Percentiles rank a stretch among this genome's conserved stretches.
These are phyloP conservation scores for Myotis davidii DNA, from an alignment of 2,113 vertebrate species.

Conservation along the genomic window DNA sequence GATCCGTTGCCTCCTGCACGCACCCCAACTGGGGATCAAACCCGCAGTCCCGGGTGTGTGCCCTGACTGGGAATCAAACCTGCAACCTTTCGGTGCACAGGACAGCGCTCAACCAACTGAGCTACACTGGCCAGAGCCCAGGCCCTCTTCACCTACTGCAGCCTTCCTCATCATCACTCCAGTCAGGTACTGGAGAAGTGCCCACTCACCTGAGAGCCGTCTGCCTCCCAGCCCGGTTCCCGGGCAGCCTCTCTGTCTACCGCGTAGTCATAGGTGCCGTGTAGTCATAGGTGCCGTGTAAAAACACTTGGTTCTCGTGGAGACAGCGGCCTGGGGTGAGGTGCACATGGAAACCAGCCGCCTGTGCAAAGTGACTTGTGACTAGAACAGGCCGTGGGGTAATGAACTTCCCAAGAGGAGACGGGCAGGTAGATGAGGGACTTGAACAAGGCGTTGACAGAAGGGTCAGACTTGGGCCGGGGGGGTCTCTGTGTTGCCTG, in stretches of 20 bases:
- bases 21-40: background rate
- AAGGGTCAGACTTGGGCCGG: background rate
- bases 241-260: background rate
- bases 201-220: accelerated
- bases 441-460: background rate
- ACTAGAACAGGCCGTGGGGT: background rate
- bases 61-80: background rate
- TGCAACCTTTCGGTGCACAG: background rate
- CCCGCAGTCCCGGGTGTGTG: too few species aligned
- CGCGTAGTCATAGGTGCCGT: background rate
- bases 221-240: background rate
- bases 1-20: background rate
- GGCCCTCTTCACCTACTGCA: background rate
- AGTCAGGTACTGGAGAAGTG: background rate
- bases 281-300: background rate
- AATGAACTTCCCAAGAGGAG: background rate
- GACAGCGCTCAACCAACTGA: background rate
- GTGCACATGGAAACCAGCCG: background rate
- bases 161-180: background rate
- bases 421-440: background rate
- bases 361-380: background rate
- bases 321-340: background rate
- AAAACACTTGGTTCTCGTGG: background rate
- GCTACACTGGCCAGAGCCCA: background rate
- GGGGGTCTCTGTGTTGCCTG: background rate